Conservation (phyloP, 2,797 vertebrate species). For the Cossypha dichroa region DNA sequence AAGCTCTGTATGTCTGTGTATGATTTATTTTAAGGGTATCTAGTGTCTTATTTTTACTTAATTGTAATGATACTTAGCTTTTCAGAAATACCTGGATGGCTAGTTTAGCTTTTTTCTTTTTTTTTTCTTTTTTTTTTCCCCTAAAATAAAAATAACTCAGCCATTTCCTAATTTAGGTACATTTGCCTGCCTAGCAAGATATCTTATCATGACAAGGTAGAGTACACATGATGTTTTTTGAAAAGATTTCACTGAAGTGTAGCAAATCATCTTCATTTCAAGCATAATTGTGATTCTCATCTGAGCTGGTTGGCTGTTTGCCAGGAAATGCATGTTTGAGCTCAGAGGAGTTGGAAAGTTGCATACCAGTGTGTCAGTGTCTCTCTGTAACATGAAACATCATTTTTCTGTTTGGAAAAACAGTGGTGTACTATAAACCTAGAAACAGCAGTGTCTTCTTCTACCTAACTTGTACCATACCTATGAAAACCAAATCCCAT, state of each 20-base stretch:
- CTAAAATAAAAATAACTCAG: not conserved
- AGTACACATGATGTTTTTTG: not conserved
- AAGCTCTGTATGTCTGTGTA: not conserved
- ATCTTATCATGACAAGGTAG: not conserved
- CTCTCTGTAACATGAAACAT: not conserved
- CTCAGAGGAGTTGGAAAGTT: not conserved
- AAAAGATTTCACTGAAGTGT: not conserved
- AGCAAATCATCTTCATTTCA: slow-evolving; percentile 3
- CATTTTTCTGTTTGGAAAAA: not conserved
- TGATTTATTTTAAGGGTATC: not conserved
- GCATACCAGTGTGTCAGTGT: not conserved
- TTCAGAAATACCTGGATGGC: not conserved
- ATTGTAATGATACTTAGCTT: not conserved
- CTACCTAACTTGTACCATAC: not conserved
- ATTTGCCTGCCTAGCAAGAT: not conserved
- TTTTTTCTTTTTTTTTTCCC: not conserved
- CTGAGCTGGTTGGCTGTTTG: not conserved
- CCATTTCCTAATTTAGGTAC: not conserved
- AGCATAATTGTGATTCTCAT: not conserved
- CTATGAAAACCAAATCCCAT: not conserved
- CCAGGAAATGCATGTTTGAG: not conserved
- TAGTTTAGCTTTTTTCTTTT: not conserved
- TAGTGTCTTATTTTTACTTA: not conserved
- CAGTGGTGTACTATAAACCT: not conserved
- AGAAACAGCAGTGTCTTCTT: not conserved